Evolutionary conservation across 2,797 vertebrate genomes (phyloP).

Genomic region (Spinus olivaceus): DNA sequence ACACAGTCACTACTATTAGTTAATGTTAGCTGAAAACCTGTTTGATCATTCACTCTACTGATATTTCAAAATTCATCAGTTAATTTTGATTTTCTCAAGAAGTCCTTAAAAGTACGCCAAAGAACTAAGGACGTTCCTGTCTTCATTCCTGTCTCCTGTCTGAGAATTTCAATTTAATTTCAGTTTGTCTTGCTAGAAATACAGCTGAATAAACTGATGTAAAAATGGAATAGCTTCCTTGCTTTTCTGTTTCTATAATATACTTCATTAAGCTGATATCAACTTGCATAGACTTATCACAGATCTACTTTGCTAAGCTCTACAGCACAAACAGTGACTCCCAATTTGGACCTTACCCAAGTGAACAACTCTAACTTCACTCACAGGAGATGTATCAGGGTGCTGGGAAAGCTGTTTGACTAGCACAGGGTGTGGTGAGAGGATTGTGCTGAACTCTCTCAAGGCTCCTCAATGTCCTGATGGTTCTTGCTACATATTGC

Average conservation of each 20-base stretch:
- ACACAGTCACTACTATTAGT: background rate
- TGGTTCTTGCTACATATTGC: background rate
- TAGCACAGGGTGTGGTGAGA: background rate
- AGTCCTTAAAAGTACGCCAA: background rate
- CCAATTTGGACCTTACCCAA: background rate
- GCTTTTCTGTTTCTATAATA: background rate
- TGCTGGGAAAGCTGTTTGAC: constrained; percentile 21
- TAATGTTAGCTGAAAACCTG: background rate
- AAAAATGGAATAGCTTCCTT: background rate
- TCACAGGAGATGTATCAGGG: background rate
- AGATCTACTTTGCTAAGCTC: background rate
- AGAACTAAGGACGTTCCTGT: background rate
- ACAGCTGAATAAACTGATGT: background rate
- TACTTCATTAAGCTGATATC: background rate
- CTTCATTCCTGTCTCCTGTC: background rate
- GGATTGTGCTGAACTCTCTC: background rate
- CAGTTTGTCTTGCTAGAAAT: background rate
- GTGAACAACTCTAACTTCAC: constrained; percentile 23
- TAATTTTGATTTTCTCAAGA: background rate
- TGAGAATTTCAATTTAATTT: background rate
- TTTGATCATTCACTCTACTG: background rate
- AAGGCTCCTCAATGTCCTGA: background rate
- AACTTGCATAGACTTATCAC: background rate
- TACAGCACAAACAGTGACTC: background rate
- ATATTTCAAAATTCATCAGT: background rate